Conservation (phyloP, 2,113 vertebrate species). For the Hydrolagus affinis region DNA sequence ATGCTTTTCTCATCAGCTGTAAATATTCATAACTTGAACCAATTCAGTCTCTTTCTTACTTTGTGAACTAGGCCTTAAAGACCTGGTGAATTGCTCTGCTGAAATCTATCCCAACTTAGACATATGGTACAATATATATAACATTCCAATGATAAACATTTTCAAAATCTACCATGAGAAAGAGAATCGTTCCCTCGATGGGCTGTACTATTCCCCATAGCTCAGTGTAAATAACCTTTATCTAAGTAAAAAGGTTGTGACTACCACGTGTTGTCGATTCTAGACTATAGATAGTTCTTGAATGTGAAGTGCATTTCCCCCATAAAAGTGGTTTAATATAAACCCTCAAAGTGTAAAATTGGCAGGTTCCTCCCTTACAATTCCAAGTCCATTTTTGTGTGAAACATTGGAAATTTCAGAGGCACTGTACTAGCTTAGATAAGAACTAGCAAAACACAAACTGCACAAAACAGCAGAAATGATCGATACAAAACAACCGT, state of each 20-base stretch:
- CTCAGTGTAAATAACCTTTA: not conserved
- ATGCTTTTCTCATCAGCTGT: too few relatives aligned
- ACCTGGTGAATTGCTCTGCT: too few relatives aligned
- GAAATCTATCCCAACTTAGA: not conserved
- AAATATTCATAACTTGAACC: too few relatives aligned
- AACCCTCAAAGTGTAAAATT: not conserved
- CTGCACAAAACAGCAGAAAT: not conserved
- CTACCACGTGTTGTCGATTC: not conserved
- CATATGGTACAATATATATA: not conserved
- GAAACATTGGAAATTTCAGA: not conserved
- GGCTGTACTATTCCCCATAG: not conserved
- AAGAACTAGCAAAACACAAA: not conserved
- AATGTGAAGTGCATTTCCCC: not conserved
- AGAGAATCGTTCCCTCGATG: not conserved
- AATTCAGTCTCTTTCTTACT: too few relatives aligned
- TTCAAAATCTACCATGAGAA: not conserved
- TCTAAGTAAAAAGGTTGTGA: not conserved
- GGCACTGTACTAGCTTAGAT: not conserved
- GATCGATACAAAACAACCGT: not conserved
- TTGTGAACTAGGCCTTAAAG: too few relatives aligned
- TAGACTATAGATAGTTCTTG: not conserved
- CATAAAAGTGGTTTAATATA: not conserved
- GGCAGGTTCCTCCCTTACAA: not conserved
- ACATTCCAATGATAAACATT: not conserved
- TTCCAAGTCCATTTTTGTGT: not conserved